A percentile compares a stretch with the other conserved stretches of the same genome.
Evolutionary conservation across 2,888 invertebrate species (phyloP).

Genomic region (Euphydryas editha): DNA sequence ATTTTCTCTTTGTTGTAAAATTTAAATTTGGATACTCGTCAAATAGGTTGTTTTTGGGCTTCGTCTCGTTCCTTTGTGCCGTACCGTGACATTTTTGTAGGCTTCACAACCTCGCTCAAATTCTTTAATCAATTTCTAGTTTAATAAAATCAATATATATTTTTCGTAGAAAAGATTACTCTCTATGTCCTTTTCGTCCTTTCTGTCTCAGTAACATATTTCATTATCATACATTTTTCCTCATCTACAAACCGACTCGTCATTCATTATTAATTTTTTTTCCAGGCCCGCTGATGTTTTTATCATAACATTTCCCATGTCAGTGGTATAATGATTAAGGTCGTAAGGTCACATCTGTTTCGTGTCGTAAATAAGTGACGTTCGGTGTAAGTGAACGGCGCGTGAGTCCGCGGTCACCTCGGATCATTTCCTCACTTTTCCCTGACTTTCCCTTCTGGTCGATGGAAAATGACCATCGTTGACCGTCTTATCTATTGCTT

Average conservation of each 20-base stretch:
- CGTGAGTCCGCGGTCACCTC: background rate
- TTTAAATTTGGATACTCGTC: background rate
- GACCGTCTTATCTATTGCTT: background rate
- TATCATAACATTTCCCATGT: background rate
- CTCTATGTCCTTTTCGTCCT: no score
- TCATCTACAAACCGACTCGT: no score
- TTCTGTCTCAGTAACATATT: no score
- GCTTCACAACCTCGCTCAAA: no score
- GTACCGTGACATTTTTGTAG: no score
- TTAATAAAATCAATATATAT: no score
- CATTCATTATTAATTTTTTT: no score
- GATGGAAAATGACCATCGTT: background rate
- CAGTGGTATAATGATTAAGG: background rate
- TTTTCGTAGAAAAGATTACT: no score
- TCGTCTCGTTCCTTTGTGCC: no score
- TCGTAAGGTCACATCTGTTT: background rate
- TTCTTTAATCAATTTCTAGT: no score
- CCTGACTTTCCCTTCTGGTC: conserved; percentile 3
- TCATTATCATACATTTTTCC: no score
- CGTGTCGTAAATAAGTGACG: background rate
- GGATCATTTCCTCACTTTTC: conserved; percentile 2
- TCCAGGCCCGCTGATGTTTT: background rate
- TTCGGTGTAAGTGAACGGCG: background rate
- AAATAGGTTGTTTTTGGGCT: background rate
- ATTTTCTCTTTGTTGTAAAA: background rate